phyloP scores from a whole-genome alignment of 2,888 invertebrate species.

The Conistra vaccinii region DNA sequence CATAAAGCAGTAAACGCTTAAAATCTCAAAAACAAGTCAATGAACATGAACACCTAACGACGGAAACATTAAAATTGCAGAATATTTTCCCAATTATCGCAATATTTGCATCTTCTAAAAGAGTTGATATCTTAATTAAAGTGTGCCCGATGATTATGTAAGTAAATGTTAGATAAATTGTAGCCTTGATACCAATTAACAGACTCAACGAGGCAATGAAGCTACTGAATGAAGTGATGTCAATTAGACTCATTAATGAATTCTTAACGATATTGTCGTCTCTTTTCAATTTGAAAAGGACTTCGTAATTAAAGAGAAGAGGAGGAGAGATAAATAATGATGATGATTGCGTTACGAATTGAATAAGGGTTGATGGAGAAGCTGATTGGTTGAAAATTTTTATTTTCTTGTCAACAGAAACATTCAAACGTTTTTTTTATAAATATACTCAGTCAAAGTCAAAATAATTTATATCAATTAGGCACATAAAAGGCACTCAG shows the following conservation, averaged over 20 bases:
- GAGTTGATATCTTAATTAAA: conserved; percentile 38
- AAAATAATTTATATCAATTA: no score
- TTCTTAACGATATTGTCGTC: conserved; percentile 64
- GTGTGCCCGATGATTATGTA: conserved; percentile 55
- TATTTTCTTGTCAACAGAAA: background rate
- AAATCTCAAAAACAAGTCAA: background rate
- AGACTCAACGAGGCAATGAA: conserved; percentile 67
- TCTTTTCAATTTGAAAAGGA: conserved; percentile 66
- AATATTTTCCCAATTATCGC: background rate
- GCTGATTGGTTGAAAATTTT: conserved; percentile 8
- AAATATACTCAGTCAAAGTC: background rate
- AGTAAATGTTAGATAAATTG: conserved; percentile 66
- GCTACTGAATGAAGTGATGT: conserved; percentile 67
- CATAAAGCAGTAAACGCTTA: background rate
- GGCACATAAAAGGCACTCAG: no score
- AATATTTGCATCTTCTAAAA: background rate
- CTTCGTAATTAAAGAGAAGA: conserved; percentile 48
- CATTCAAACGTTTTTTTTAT: background rate
- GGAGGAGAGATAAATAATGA: conserved; percentile 40
- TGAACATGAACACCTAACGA: background rate
- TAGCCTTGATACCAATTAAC: conserved; percentile 68
- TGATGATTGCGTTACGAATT: conserved; percentile 40
- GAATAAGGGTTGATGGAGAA: conserved; percentile 27
- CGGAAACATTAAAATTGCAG: background rate
- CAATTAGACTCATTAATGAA: conserved; percentile 70